A percentile compares a stretch with the other conserved stretches of the same genome.
Evolutionary conservation across 2,797 vertebrate species (phyloP).

Genomic region (Hydrolagus colliei): DNA sequence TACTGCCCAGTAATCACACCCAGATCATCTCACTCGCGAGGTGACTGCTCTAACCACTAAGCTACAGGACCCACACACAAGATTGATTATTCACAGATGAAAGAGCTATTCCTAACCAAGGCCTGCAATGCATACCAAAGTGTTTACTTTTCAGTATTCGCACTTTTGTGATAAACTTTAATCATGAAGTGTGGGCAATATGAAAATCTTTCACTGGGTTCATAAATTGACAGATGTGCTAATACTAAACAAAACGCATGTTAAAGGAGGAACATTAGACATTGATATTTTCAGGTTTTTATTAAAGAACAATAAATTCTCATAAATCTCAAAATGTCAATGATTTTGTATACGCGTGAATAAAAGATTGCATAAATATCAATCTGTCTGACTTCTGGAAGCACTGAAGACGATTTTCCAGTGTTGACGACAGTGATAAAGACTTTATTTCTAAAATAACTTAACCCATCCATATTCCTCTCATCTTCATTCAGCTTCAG

Average conservation of each 20-base stretch:
- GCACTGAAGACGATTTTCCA: not conserved
- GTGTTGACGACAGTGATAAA: too few relatives aligned
- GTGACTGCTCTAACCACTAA: too few relatives aligned
- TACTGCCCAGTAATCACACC: too few relatives aligned
- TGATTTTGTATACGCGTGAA: not conserved
- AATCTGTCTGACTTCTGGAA: not conserved
- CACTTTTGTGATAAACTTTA: not conserved
- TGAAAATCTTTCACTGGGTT: not conserved
- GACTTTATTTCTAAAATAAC: not conserved
- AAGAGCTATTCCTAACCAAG: not conserved
- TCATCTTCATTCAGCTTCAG: slow-evolving; percentile 29
- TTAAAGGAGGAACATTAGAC: not conserved
- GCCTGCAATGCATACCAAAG: not conserved
- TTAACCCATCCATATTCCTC: not conserved
- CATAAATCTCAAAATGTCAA: not conserved
- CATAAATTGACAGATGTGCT: not conserved
- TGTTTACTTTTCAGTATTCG: too few relatives aligned
- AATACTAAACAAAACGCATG: not conserved
- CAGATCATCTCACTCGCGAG: too few relatives aligned
- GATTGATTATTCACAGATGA: too few relatives aligned
- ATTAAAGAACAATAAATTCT: not conserved
- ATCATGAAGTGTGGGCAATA: not conserved
- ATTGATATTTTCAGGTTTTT: not conserved
- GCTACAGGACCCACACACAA: too few relatives aligned
- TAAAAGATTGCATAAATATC: not conserved